Base-by-base conservation (phyloP, 37 sponge, comb jelly and placozoan genomes). In the Ianthella basta region DNA sequence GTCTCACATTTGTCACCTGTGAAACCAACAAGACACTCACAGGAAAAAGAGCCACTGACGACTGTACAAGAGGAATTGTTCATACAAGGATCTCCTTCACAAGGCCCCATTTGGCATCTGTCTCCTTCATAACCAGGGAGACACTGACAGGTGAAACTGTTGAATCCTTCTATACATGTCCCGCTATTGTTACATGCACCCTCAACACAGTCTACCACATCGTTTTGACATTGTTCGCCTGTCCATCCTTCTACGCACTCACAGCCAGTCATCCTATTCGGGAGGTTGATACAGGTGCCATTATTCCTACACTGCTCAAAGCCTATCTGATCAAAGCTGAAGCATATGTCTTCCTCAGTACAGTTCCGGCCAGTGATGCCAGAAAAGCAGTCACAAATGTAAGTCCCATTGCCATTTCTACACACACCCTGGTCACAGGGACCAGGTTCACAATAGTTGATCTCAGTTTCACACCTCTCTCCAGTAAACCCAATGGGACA, bases 281-380 rank as follows among this genome's bases (percentile, higher is more conserved):
- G 15, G 1, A 50, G 15, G 56, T 88, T 44, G 80, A 55, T 35
- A 56, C 91, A 90, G 15, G 84, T 82, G 35, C 87, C 88, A 29
- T 33, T 59, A 80, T 89, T 90, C 61, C 57, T 53, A 50, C 94
- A 94, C 39, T 73, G 91, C 12, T 39, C 29, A 35, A 60, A n/a
- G 30, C 56, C 82, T 20, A 83, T 63, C 20, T 83, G 55, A 13
- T 79, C 67, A 30, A 86, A 50, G 68, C 24, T 83, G 35, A 37
- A 25, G 36, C 36, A 37, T 3, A 74, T 34, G 78, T 36, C 35
- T 3, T 36, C 24, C 24, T 5, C 19, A 37, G 73, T 25, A 33
- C 84, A 83, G 16, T 38, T 56, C 6, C 41, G 5, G 15, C 84
- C 84, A 12, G 67, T 53, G 15, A 44, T 33, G 19, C 72, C 72